Evolutionary conservation across 1,140 invertebrate species (phyloP).

Genomic region (Ridgeia piscesae): DNA sequence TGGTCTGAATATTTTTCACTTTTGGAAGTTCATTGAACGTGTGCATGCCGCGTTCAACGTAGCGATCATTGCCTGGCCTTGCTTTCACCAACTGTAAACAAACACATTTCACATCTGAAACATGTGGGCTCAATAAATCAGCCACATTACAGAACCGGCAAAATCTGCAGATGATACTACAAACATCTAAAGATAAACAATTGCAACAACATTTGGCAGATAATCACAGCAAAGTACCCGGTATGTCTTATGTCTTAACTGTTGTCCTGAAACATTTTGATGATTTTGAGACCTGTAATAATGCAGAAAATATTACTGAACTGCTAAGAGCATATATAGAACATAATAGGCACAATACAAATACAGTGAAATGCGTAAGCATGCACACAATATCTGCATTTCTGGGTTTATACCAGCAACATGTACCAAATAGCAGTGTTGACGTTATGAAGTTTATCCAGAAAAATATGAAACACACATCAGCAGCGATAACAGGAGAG

Average conservation of each 20-base stretch:
- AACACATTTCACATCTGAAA: not conserved
- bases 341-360: not conserved
- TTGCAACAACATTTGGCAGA: not conserved
- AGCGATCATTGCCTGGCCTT: conserved; percentile 53
- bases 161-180: not conserved
- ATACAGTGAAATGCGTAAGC: not conserved
- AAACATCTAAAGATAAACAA: not conserved
- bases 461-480: not conserved
- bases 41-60: conserved; percentile 54
- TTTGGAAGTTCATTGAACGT: conserved; percentile 58
- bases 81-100: conserved; percentile 46
- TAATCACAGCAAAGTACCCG: too few relatives aligned
- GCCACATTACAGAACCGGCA: not conserved
- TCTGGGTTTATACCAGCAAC: not conserved
- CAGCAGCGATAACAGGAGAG: not conserved
- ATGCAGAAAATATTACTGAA: not conserved
- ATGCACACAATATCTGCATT: not conserved
- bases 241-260: not conserved
- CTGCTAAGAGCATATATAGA: not conserved
- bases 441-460: not conserved
- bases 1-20: conserved; percentile 51
- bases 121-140: not conserved
- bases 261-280: not conserved
- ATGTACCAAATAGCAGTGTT: not conserved
- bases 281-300: not conserved